Percentiles rank a stretch among this genome's conserved stretches.
Conservation (phyloP, 2,888 invertebrate genomes). For the Pecten maximus region DNA sequence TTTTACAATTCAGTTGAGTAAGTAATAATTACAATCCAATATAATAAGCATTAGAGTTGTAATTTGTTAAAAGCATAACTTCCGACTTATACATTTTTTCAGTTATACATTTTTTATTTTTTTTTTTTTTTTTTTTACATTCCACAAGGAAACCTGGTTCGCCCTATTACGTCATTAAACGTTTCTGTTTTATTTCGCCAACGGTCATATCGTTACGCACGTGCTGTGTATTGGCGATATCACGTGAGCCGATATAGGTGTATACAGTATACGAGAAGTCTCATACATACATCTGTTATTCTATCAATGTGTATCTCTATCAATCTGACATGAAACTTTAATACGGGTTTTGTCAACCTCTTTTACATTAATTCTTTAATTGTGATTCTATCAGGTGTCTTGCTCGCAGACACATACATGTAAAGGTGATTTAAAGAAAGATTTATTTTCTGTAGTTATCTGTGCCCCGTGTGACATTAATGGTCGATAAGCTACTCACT, state of each 20-base stretch:
- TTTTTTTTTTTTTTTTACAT: too few species aligned
- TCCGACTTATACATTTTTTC: too few species aligned
- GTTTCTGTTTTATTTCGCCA: neutral
- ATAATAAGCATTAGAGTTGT: too few species aligned
- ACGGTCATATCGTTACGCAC: neutral
- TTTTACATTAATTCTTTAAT: constrained; percentile 13
- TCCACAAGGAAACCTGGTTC: neutral
- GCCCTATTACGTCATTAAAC: neutral
- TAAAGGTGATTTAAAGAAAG: constrained; percentile 22
- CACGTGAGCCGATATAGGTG: neutral
- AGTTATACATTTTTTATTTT: too few species aligned
- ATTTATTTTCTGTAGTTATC: constrained; percentile 10
- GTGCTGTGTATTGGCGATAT: neutral
- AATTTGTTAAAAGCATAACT: too few species aligned
- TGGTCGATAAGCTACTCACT: neutral
- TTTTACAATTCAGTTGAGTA: too few species aligned
- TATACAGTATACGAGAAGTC: neutral
- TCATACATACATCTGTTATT: neutral
- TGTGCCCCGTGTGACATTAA: neutral
- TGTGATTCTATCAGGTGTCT: constrained; percentile 21
- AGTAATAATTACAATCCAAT: too few species aligned
- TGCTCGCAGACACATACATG: constrained; percentile 7
- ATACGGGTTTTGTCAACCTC: neutral
- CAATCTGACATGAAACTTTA: neutral
- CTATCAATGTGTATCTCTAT: neutral